These are phyloP conservation scores for Odontamblyopus rebecca DNA, from an alignment of 2,797 vertebrate genomes.

Conservation along the genomic window DNA sequence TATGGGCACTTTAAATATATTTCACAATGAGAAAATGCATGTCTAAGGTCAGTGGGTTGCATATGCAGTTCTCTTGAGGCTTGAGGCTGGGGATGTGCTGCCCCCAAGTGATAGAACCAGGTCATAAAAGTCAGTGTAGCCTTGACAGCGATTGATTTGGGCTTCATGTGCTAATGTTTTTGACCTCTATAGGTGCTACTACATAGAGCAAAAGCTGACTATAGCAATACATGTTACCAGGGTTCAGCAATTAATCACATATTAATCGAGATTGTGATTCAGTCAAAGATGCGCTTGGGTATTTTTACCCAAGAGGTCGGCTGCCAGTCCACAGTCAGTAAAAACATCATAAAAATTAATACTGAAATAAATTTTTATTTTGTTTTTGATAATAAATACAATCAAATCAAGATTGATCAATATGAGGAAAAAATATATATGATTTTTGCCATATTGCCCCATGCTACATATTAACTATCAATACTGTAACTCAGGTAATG, in stretches of 20 bases:
- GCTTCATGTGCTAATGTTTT: slow-evolving; percentile 4
- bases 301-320: too few relatives aligned
- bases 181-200: background rate
- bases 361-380: too few relatives aligned
- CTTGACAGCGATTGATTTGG: slow-evolving; percentile 3
- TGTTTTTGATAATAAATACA: too few relatives aligned
- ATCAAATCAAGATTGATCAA: too few relatives aligned
- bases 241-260: background rate
- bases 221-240: background rate
- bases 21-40: background rate
- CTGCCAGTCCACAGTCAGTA: too few relatives aligned
- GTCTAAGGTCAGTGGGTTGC: slow-evolving; percentile 18
- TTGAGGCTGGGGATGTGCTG: slow-evolving; percentile 42
- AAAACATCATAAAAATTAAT: too few relatives aligned
- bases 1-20: background rate
- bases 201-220: background rate
- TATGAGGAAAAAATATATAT: too few relatives aligned
- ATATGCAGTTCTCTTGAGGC: slow-evolving; percentile 24
- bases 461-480: too few relatives aligned
- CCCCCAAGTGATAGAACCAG: slow-evolving; percentile 47
- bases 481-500: too few relatives aligned
- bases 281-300: too few relatives aligned
- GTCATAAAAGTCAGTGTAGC: background rate
- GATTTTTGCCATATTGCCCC: too few relatives aligned
- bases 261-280: background rate